Evolutionary conservation across 1,140 invertebrate genomes (phyloP).

Genomic region (Drosophila melanica): DNA sequence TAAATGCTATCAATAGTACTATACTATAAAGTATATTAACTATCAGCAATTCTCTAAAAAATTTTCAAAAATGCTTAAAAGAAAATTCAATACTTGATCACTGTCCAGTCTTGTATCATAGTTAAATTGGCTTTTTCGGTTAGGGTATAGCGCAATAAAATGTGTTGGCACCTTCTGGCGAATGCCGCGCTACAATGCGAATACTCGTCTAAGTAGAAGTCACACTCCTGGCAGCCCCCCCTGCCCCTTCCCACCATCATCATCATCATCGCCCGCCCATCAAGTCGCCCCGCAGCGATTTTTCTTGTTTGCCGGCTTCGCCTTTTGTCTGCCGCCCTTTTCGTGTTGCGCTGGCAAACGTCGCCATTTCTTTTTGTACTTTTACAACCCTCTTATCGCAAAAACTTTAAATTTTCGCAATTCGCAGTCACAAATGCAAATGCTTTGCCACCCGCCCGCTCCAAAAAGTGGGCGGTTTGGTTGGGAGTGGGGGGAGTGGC

Average conservation of each 20-base stretch:
- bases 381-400: slow-evolving; percentile 79
- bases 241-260: slow-evolving; percentile 16
- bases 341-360: slow-evolving; percentile 63
- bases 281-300: slow-evolving; percentile 62
- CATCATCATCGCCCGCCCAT: slow-evolving; percentile 15
- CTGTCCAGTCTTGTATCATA: slow-evolving; percentile 1
- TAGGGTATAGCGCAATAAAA: slow-evolving; percentile 73
- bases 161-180: slow-evolving; percentile 80
- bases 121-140: slow-evolving; percentile 11
- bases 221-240: not conserved
- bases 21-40: too few species aligned
- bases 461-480: slow-evolving; percentile 11
- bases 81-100: too few species aligned
- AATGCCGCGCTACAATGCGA: slow-evolving; percentile 77
- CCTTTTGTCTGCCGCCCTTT: slow-evolving; percentile 79
- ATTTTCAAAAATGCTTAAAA: too few species aligned
- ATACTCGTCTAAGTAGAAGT: slow-evolving; percentile 74
- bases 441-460: slow-evolving; percentile 52
- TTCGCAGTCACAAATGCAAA: slow-evolving; percentile 79
- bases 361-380: slow-evolving; percentile 73
- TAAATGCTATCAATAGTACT: too few species aligned
- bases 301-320: slow-evolving; percentile 73
- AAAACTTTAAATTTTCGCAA: slow-evolving; percentile 81
- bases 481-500: too few species aligned
- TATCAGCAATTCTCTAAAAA: too few species aligned